Percentiles rank a stretch among this genome's conserved stretches.
Conservation (phyloP, 2,888 invertebrate genomes). For the Carterocephalus palaemon region DNA sequence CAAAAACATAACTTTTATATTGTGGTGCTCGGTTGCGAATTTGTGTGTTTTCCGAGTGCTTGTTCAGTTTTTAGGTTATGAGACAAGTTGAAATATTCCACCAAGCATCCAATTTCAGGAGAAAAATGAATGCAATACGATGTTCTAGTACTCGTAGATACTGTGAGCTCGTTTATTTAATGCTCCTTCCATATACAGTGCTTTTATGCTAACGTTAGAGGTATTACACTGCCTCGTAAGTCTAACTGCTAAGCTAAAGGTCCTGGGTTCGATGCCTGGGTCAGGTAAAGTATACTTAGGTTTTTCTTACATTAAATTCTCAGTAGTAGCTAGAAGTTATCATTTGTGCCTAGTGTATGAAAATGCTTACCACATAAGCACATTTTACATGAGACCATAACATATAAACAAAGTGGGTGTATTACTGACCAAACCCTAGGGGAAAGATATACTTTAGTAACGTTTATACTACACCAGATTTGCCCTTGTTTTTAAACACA, state of each 20-base stretch:
- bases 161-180: background rate
- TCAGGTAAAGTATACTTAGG: no score
- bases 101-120: constrained; percentile 25
- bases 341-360: no score
- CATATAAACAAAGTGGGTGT: no score
- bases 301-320: no score
- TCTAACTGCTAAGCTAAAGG: background rate
- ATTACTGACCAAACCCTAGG: no score
- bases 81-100: constrained; percentile 23
- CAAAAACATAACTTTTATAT: constrained; percentile 41
- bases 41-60: constrained; percentile 22
- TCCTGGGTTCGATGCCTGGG: no score
- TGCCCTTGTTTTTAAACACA: background rate
- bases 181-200: background rate
- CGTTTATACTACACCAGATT: no score
- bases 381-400: no score
- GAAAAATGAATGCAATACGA: constrained; percentile 7
- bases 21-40: constrained; percentile 28
- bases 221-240: background rate
- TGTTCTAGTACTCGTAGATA: constrained; percentile 1
- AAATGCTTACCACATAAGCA: no score
- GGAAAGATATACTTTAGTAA: no score
- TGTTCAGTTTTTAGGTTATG: constrained; percentile 27
- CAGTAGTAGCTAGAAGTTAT: no score
- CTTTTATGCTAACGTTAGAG: background rate